These are phyloP conservation scores for Euwallacea fornicatus DNA, from an alignment of 1,140 invertebrate species.

Conservation along the genomic window DNA sequence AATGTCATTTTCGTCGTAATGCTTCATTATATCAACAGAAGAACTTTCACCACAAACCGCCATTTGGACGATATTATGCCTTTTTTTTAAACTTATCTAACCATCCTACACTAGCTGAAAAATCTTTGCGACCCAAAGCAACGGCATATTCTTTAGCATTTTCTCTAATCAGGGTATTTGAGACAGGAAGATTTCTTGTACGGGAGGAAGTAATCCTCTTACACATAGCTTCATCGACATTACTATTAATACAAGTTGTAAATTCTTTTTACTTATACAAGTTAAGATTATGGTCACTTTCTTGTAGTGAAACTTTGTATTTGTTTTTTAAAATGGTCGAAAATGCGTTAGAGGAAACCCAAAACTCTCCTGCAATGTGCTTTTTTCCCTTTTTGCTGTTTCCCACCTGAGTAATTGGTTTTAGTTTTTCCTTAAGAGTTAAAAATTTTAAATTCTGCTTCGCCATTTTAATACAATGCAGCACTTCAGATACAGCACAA, in stretches of 20 bases:
- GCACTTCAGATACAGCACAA: neutral
- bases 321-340: constrained; percentile 5
- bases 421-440: constrained; percentile 29
- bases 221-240: too few species aligned
- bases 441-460: constrained; percentile 27
- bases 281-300: too few species aligned
- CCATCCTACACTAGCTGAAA: constrained; percentile 26
- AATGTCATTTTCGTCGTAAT: too few species aligned
- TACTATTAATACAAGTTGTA: too few species aligned
- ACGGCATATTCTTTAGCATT: constrained; percentile 25
- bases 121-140: constrained; percentile 25
- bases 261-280: too few species aligned
- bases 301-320: too few species aligned
- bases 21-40: neutral
- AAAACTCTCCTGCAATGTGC: constrained; percentile 28
- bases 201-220: too few species aligned
- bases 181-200: neutral
- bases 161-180: constrained; percentile 20
- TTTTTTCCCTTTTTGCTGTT: constrained; percentile 8
- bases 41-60: constrained; percentile 29
- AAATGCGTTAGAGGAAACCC: constrained; percentile 21
- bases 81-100: constrained; percentile 8
- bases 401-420: constrained; percentile 31
- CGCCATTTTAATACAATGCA: constrained; percentile 19
- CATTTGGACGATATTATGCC: constrained; percentile 24